Percentiles rank a stretch among this genome's conserved stretches.
phyloP scores from a whole-genome alignment of 64 coral and sea anemone species.

The Anthopleura sola region DNA sequence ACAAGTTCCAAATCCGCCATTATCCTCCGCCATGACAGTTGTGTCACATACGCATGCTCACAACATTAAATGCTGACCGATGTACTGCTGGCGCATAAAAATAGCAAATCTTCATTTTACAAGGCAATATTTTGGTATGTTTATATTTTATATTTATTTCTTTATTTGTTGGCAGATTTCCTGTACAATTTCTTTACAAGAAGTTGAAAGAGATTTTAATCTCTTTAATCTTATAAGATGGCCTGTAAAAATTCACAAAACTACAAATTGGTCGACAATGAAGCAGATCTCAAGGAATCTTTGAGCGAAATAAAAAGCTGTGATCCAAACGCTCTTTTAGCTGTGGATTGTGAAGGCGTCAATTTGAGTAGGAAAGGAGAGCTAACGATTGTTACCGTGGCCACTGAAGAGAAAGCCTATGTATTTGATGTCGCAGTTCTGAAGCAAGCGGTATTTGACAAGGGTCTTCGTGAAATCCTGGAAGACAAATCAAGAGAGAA shows the following conservation, averaged over 20 bases:
- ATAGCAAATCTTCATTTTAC: too few relatives aligned
- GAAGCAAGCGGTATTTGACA: slow-evolving; percentile 37
- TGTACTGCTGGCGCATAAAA: too few relatives aligned
- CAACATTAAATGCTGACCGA: too few relatives aligned
- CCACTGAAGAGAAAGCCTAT: slow-evolving; percentile 62
- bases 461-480: slow-evolving; percentile 51
- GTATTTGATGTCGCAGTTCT: slow-evolving; percentile 56
- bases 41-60: too few relatives aligned
- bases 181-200: not conserved
- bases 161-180: not conserved
- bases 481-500: slow-evolving; percentile 60
- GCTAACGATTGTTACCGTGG: slow-evolving; percentile 39
- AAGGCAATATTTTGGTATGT: too few relatives aligned
- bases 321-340: slow-evolving; percentile 28
- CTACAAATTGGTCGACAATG: slow-evolving; percentile 35
- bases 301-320: slow-evolving; percentile 39
- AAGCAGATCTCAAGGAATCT: slow-evolving; percentile 27
- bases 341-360: slow-evolving; percentile 65
- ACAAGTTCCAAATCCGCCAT: too few relatives aligned
- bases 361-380: slow-evolving; percentile 62
- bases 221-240: not conserved
- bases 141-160: too few relatives aligned
- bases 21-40: too few relatives aligned
- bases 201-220: not conserved
- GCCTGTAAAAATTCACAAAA: slow-evolving; percentile 23